phyloP scores from a whole-genome alignment of 2,888 invertebrate species.

The Fragum fragum region DNA sequence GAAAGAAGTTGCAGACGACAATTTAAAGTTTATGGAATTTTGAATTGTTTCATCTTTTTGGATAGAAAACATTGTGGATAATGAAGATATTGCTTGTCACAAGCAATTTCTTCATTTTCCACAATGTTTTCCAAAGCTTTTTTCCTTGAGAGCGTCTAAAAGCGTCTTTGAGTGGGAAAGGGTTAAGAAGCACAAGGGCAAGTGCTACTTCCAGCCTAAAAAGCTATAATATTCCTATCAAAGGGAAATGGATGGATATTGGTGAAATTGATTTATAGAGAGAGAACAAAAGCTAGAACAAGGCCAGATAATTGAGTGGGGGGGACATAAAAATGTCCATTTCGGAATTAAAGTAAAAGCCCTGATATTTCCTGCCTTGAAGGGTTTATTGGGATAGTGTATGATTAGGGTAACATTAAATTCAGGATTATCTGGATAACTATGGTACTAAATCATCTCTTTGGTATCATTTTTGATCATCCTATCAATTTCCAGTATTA shows the following conservation, averaged over 20 bases:
- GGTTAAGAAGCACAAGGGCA: no score
- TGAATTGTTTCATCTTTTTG: no score
- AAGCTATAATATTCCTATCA: background rate
- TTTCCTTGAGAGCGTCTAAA: no score
- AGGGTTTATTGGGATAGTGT: constrained; percentile 5
- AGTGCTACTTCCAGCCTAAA: no score
- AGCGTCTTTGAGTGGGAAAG: no score
- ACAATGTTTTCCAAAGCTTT: no score
- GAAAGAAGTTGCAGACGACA: no score
- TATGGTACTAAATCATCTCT: constrained; percentile 7
- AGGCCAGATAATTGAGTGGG: constrained; percentile 8
- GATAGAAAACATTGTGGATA: no score
- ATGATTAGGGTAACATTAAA: constrained; percentile 15
- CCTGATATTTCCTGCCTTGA: constrained; percentile 5
- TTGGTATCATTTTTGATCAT: background rate
- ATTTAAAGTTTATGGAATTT: no score
- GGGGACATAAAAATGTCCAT: constrained; percentile 19
- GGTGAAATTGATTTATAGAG: background rate
- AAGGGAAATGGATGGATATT: background rate
- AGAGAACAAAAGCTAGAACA: background rate
- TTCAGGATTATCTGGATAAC: constrained; percentile 13
- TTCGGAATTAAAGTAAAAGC: constrained; percentile 12
- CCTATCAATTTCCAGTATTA: constrained; percentile 13
- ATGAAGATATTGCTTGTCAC: no score
- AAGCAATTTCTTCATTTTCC: no score